Conservation (phyloP, 2,113 vertebrate species). For the Thymallus thymallus region DNA sequence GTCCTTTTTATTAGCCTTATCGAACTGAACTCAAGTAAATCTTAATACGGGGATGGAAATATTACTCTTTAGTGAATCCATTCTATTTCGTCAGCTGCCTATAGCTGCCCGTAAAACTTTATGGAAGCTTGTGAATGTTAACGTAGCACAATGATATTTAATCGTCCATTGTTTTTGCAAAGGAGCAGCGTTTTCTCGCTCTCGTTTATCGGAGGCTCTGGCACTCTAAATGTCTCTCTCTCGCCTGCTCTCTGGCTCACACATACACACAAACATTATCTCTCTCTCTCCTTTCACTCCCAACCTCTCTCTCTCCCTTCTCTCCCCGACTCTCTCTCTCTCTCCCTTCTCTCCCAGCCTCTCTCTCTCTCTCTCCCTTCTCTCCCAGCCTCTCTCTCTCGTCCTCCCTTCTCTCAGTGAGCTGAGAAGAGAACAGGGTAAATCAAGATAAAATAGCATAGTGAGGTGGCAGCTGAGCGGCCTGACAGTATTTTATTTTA, state of each 20-base stretch:
- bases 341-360: neutral
- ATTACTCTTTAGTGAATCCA: constrained; percentile 7
- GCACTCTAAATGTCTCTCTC: neutral
- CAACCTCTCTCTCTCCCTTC: neutral
- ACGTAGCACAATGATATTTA: constrained; percentile 9
- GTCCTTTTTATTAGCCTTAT: constrained; percentile 40
- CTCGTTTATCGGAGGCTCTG: neutral
- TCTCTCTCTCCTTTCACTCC: neutral
- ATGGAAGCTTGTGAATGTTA: constrained; percentile 32
- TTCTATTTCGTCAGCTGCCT: constrained; percentile 26
- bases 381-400: neutral
- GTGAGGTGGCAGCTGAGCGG: no score
- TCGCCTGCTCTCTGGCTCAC: neutral
- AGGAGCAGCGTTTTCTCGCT: constrained; percentile 8
- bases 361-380: neutral
- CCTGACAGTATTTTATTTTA: no score
- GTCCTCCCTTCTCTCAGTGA: no score
- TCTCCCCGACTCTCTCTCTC: neutral
- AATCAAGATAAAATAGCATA: no score
- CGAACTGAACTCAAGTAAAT: constrained; percentile 37
- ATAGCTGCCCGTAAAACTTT: constrained; percentile 17
- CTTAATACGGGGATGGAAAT: constrained; percentile 32
- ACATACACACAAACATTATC: neutral
- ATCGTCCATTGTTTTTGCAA: constrained; percentile 27
- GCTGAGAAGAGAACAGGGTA: no score